phyloP scores from a whole-genome alignment of 1,140 invertebrate genomes.

The Drosophila subobscura region DNA sequence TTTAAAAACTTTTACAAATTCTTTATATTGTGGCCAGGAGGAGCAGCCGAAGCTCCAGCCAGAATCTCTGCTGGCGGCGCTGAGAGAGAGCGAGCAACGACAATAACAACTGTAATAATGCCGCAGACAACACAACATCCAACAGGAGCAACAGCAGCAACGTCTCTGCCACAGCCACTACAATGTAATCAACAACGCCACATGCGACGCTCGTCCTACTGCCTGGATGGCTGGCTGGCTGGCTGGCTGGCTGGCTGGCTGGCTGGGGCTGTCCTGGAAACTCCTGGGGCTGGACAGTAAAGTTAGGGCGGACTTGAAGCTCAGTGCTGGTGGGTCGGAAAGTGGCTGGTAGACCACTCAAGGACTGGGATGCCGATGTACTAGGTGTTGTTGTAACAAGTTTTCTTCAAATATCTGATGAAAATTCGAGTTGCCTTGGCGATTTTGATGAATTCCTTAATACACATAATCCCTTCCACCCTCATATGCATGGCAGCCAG shows the following conservation, averaged over 20 bases:
- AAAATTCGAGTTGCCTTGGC: slow-evolving; percentile 70
- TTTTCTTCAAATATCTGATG: slow-evolving; percentile 66
- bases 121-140: slow-evolving; percentile 72
- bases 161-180: slow-evolving; percentile 32
- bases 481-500: slow-evolving; percentile 13
- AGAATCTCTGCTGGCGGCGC: neutral
- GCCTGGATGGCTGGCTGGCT: neutral
- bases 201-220: slow-evolving; percentile 57
- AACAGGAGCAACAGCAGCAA: slow-evolving; percentile 5
- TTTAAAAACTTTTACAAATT: slow-evolving; percentile 76
- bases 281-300: neutral
- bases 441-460: slow-evolving; percentile 77
- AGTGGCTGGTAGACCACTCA: slow-evolving; percentile 64
- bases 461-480: slow-evolving; percentile 30
- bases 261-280: too few species aligned
- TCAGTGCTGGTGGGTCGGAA: slow-evolving; percentile 5
- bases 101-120: slow-evolving; percentile 77
- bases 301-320: too few species aligned
- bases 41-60: neutral
- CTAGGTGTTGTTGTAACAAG: slow-evolving; percentile 39
- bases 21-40: slow-evolving; percentile 58
- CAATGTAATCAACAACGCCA: slow-evolving; percentile 77
- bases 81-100: slow-evolving; percentile 27
- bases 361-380: slow-evolving; percentile 31
- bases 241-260: too few species aligned